Evolutionary conservation across 2,113 vertebrate species (phyloP), one percentile per base, ranked within the genome.

Genomic region (Ibidorhyncha struthersii): DNA sequence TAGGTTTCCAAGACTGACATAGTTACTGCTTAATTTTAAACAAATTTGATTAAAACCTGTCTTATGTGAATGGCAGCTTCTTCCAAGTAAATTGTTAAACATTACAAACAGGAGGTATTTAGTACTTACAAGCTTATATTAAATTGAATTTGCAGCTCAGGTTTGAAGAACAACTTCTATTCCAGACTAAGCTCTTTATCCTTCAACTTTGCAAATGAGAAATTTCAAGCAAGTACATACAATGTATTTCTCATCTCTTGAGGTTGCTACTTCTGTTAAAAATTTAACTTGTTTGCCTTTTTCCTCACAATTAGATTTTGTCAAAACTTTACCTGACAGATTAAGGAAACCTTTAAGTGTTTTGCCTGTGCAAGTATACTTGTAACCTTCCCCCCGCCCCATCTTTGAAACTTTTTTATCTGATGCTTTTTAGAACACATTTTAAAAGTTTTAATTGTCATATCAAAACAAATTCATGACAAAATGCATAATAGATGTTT

Each of bases 101-200:
- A 41, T 63, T 82, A 84, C 50, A 84, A 86, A 93, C 63, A 78
- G 91, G 63, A 83, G 91, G 61, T 59, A 76, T 38, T 86, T 96
- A 81, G 87, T 89, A 78, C 77, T 90, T 94, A 93, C 29, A 94
- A 87, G 73, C 88, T 91, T 93, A 73, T 40, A 81, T 83, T 84
- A 93, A 96, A 94, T 84, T 94, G 55, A 87, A 96, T 87, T 91
- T 78, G 59, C 70, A 95, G 90, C 70, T 85, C 29, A 59, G 59
- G 56, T 93, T 62, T 89, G 56, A 94, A 76, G 41, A 91, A 72
- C 56, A 92, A 84, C 34, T 61, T 69, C 66, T 86, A 19, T 91
- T 87, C 73, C 88, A 79, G 41, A 87, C 82, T 87, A 93, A 93
- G 78, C 88, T 95, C 84, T 96, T 97, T 85, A 96, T 94, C 56